Conservation (phyloP, 2,888 invertebrate species). For the Hedychridium roseum region DNA sequence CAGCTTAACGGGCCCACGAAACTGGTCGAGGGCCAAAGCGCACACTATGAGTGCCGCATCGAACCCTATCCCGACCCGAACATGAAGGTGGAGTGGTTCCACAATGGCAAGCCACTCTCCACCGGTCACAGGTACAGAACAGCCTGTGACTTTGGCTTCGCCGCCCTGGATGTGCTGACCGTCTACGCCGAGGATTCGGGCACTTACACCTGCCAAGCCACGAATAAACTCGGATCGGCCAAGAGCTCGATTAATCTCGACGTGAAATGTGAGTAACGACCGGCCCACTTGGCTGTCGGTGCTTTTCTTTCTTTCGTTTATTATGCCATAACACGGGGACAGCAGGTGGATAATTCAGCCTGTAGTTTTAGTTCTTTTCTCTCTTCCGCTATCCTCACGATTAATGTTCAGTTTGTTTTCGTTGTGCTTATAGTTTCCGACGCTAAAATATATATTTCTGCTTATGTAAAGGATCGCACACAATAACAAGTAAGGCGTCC, state of each 20-base stretch:
- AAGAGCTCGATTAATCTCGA: conserved; percentile 81
- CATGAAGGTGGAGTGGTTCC: conserved; percentile 92
- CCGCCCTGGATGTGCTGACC: conserved; percentile 92
- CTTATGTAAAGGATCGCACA: not conserved
- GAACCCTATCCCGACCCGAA: conserved; percentile 91
- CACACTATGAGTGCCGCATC: conserved; percentile 91
- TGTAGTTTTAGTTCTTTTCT: no score
- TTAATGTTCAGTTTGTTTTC: no score
- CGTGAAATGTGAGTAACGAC: conserved; percentile 79
- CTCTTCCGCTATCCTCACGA: no score
- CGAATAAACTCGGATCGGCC: conserved; percentile 85
- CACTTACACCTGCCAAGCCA: conserved; percentile 87
- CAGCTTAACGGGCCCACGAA: conserved; percentile 87
- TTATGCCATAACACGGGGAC: no score
- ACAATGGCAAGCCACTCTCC: conserved; percentile 88
- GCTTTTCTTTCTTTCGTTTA: no score
- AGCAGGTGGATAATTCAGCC: no score
- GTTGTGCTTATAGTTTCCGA: not conserved
- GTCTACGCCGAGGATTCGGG: conserved; percentile 95
- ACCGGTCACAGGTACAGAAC: conserved; percentile 93
- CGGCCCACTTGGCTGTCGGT: no score
- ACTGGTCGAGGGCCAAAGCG: conserved; percentile 87
- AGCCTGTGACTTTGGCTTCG: conserved; percentile 96
- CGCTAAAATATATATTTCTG: not conserved
- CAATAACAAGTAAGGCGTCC: not conserved